These are phyloP conservation scores for Alligator sinensis DNA, from an alignment of 2,113 vertebrate genomes.

Conservation along the genomic window DNA sequence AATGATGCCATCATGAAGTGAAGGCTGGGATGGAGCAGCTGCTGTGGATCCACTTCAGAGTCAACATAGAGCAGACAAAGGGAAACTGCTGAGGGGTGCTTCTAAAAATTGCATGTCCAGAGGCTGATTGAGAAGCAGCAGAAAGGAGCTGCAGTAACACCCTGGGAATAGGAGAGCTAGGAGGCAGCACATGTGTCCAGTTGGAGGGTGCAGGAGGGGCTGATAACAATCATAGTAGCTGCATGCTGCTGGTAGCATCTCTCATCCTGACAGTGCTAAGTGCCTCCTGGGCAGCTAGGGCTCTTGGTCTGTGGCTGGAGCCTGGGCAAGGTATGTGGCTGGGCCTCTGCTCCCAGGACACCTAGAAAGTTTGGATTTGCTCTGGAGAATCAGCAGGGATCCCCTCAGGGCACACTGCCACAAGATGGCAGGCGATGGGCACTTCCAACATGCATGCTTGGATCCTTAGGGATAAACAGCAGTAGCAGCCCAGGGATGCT, in stretches of 20 bases:
- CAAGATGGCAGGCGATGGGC: not conserved
- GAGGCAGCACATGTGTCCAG: not conserved
- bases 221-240: fast-evolving
- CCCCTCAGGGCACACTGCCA: not conserved
- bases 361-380: fast-evolving
- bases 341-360: not conserved
- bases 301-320: not conserved
- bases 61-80: not conserved
- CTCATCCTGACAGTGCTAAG: fast-evolving
- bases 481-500: not conserved
- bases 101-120: not conserved
- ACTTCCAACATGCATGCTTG: not conserved
- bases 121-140: not conserved
- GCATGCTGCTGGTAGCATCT: not conserved
- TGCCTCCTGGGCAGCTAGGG: not conserved
- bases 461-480: not conserved
- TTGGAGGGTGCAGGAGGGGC: fast-evolving
- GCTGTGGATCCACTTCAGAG: not conserved
- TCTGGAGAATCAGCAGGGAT: not conserved
- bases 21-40: not conserved
- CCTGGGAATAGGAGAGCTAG: not conserved
- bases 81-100: not conserved
- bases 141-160: not conserved
- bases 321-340: not conserved
- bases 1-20: not conserved